Evolutionary conservation across 2,797 vertebrate species (phyloP), one percentile per base, ranked within the genome.

Genomic region (Gallinago nigripennis): DNA sequence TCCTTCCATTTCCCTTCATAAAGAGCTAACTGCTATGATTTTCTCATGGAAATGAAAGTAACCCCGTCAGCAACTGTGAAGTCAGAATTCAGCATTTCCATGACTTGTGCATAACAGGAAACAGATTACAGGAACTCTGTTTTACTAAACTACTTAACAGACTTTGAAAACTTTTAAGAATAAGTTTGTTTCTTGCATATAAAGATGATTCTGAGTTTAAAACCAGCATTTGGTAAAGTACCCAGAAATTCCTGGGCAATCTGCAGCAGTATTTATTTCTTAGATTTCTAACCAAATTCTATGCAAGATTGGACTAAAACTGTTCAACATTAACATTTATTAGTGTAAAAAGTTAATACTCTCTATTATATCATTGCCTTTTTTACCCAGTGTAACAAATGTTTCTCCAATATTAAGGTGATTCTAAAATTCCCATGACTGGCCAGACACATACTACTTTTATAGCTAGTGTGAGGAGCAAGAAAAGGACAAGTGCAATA

Each of bases 51-150:
- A 97, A 97, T 54, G 93, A 97, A 97, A 97, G 79, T 58, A 96
- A 88, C 75, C 63, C 17, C n/a, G 81, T 91, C 96, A 97, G 72
- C 95, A 97, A 94, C 31, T n/a, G 15, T 81, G 65, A 93, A 58
- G 53, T 68, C 69, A 90, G 87, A 97, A 94, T 86, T 87, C 85
- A 96, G 91, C 70, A 86, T 97, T 97, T 97, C 86, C 90, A 96
- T 33, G 91, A 60, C 87, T 91, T 90, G 88, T 77, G 65, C 72
- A 97, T 88, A 98, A 97, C 94, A 98, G 96, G 96, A 97, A 98
- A 96, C 94, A 94, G 64, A 95, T 91, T 92, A 94, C 82, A 97
- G 92, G 84, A 97, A 98, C 92, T 96, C 92, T 68, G 58, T 90
- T 94, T 90, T 85, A 87, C 37, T 81, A 43, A 94, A 60, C n/a